Conservation (phyloP, 2,888 invertebrate species). For the Drosophila prolongata region DNA sequence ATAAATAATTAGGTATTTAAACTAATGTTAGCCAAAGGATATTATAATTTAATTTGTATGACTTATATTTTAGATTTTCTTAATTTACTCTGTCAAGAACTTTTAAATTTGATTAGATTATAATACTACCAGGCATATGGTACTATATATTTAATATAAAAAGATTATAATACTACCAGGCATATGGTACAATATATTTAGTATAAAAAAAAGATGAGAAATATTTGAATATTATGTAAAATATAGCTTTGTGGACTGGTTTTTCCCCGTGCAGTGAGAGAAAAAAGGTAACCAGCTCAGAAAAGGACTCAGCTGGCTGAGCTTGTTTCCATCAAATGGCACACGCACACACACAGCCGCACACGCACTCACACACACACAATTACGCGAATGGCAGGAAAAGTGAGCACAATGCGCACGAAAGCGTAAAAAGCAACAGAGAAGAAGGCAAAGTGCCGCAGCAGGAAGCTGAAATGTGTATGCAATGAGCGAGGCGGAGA, state of each 20-base stretch:
- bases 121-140: too few relatives aligned
- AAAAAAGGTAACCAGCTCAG: constrained; percentile 62
- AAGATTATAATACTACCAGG: too few relatives aligned
- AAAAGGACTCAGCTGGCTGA: constrained; percentile 49
- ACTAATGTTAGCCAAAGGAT: too few relatives aligned
- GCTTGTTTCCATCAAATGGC: constrained; percentile 63
- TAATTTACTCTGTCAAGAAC: too few relatives aligned
- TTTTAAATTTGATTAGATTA: too few relatives aligned
- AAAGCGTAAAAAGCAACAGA: constrained; percentile 67
- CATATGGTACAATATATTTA: neutral
- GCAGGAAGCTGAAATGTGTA: constrained; percentile 54
- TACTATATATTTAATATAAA: too few relatives aligned
- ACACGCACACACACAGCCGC: constrained; percentile 20
- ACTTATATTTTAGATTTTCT: too few relatives aligned
- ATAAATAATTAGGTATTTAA: too few relatives aligned
- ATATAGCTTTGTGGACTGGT: too few relatives aligned
- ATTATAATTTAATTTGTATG: too few relatives aligned
- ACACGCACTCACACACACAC: constrained; percentile 50
- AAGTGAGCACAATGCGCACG: constrained; percentile 74
- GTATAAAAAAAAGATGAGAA: neutral
- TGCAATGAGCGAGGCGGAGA: constrained; percentile 57
- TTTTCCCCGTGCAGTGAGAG: constrained; percentile 5
- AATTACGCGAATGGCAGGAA: constrained; percentile 77
- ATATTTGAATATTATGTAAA: neutral
- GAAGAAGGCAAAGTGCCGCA: constrained; percentile 38